phyloP scores from a whole-genome alignment of 2,888 invertebrate genomes.

The Sabatieria punctata region DNA sequence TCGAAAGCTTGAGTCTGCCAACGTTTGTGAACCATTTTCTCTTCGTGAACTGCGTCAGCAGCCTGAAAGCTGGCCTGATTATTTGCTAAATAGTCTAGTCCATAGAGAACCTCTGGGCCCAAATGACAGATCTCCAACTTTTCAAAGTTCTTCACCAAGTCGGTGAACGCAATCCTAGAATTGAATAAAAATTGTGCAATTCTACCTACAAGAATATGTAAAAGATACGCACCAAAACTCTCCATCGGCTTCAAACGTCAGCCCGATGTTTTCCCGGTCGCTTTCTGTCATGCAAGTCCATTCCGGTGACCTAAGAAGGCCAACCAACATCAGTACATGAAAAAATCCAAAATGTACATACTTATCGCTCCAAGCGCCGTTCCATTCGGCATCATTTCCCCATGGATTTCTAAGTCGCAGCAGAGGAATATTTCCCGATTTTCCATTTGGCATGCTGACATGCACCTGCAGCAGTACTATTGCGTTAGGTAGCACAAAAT shows the following conservation, averaged over 20 bases:
- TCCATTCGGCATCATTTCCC: slow-evolving; percentile 91
- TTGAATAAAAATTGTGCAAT: neutral
- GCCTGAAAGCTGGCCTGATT: neutral
- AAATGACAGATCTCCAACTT: slow-evolving; percentile 84
- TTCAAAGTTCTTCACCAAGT: slow-evolving; percentile 65
- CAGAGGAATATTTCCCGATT: slow-evolving; percentile 55
- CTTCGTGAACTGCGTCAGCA: neutral
- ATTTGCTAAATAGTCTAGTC: neutral
- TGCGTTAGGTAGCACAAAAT: slow-evolving; percentile 2
- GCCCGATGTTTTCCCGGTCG: slow-evolving; percentile 62
- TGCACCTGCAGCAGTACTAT: slow-evolving; percentile 48
- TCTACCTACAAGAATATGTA: too few relatives aligned
- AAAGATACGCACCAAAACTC: slow-evolving; percentile 54
- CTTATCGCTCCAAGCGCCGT: slow-evolving; percentile 77
- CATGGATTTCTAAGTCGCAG: slow-evolving; percentile 74
- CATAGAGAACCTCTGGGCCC: slow-evolving; percentile 59
- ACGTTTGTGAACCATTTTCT: slow-evolving; percentile 7
- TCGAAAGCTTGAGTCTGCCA: slow-evolving; percentile 41
- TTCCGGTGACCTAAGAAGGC: slow-evolving; percentile 41
- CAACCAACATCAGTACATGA: slow-evolving; percentile 34
- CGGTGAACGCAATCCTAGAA: slow-evolving; percentile 57
- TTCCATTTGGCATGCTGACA: slow-evolving; percentile 25
- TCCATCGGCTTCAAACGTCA: slow-evolving; percentile 74
- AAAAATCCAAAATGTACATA: slow-evolving; percentile 13
- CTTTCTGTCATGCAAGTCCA: slow-evolving; percentile 70